Evolutionary conservation across 2,113 vertebrate species (phyloP).

Genomic region (Cyphomyrus discorhynchus): DNA sequence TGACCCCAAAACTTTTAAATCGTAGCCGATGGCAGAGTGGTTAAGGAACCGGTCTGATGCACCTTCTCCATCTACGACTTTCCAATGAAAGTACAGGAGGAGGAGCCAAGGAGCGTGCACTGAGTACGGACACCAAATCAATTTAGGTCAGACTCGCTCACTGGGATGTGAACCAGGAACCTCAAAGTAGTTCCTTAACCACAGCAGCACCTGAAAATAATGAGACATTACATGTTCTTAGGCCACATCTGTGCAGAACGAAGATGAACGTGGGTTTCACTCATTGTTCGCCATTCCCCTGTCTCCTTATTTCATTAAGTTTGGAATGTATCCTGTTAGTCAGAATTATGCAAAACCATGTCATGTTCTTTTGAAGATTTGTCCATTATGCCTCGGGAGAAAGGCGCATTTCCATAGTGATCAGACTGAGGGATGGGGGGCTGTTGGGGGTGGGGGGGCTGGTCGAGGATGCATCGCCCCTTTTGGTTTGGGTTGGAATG

Average conservation of each 20-base stretch:
- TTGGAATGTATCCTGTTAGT: background rate
- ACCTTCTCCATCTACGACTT: background rate
- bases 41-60: background rate
- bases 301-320: conserved; percentile 5
- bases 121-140: background rate
- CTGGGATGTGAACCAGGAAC: background rate
- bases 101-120: too few species aligned
- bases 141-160: background rate
- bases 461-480: background rate
- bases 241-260: background rate
- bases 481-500: background rate
- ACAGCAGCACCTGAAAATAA: background rate
- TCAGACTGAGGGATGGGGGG: background rate
- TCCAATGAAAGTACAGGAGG: background rate
- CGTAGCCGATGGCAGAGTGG: background rate
- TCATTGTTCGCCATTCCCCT: background rate
- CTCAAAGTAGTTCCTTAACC: background rate
- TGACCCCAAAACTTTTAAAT: background rate
- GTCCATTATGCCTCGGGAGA: background rate
- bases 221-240: background rate
- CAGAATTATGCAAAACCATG: background rate
- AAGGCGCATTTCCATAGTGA: background rate
- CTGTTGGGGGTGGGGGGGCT: background rate
- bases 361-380: conserved; percentile 2
- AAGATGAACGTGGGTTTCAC: background rate